Percentiles rank a stretch among this genome's conserved stretches.
These are phyloP conservation scores for Caranx ignobilis DNA, from an alignment of 2,113 vertebrate species.

Conservation along the genomic window DNA sequence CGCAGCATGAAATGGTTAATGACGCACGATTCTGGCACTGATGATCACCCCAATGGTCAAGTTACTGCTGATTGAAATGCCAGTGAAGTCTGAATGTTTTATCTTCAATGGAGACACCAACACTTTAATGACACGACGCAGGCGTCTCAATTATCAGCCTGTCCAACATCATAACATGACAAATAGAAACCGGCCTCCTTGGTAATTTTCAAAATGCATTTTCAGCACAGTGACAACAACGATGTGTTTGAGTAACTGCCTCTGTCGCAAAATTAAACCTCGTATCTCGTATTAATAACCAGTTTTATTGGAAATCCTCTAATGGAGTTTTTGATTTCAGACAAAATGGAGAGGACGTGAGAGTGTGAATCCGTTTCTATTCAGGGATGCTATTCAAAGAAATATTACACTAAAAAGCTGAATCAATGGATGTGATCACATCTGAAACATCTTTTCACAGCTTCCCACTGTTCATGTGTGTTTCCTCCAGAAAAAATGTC, in stretches of 20 bases:
- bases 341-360: neutral
- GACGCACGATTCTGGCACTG: slow-evolving; percentile 36
- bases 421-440: neutral
- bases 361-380: neutral
- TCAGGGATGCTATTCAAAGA: too few species aligned
- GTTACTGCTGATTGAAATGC: slow-evolving; percentile 45
- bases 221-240: neutral
- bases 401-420: too few species aligned
- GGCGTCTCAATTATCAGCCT: slow-evolving; percentile 48
- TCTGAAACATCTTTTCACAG: neutral
- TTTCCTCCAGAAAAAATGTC: too few species aligned
- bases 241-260: neutral
- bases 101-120: slow-evolving; percentile 33
- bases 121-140: slow-evolving; percentile 37
- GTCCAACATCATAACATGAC: slow-evolving; percentile 20
- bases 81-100: slow-evolving; percentile 45
- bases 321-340: neutral
- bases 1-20: slow-evolving; percentile 66
- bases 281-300: neutral
- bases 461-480: neutral
- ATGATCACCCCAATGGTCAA: slow-evolving; percentile 38
- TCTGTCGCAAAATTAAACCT: neutral
- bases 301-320: neutral
- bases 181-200: slow-evolving; percentile 23
- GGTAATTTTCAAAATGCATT: slow-evolving; percentile 4